A percentile compares a stretch with the other conserved stretches of the same genome.
phyloP scores from a whole-genome alignment of 2,113 vertebrate genomes.

The Anolis carolinensis region DNA sequence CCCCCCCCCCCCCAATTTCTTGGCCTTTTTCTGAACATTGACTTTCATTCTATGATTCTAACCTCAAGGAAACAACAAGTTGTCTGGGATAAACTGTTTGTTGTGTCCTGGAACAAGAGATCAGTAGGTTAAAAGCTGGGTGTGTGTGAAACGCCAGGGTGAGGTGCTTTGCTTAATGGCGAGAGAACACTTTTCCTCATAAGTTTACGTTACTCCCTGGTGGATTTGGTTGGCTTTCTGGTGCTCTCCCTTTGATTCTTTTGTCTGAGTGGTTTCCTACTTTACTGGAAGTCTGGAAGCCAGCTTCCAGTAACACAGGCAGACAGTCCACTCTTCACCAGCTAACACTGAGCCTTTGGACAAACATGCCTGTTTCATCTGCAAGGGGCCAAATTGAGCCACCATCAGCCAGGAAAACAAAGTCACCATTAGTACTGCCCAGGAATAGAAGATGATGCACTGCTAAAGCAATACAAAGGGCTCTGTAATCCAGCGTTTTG shows the following conservation, averaged over 20 bases:
- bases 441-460: too few species aligned
- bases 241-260: neutral
- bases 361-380: neutral
- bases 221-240: neutral
- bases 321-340: neutral
- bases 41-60: too few species aligned
- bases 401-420: too few species aligned
- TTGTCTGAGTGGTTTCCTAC: neutral
- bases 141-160: neutral
- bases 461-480: too few species aligned
- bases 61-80: neutral
- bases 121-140: constrained; percentile 24
- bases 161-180: constrained; percentile 11
- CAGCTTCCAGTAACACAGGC: neutral
- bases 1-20: too few species aligned
- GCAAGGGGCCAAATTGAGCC: too few species aligned
- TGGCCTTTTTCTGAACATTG: neutral
- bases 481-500: too few species aligned
- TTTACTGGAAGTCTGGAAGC: neutral
- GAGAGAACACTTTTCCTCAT: neutral
- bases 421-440: too few species aligned
- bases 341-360: neutral
- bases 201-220: neutral
- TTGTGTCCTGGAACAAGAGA: neutral
- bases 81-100: neutral